Percentiles rank a stretch among this genome's conserved stretches.
phyloP scores from a whole-genome alignment of 2,888 invertebrate species.

The Drosophila ezoana region DNA sequence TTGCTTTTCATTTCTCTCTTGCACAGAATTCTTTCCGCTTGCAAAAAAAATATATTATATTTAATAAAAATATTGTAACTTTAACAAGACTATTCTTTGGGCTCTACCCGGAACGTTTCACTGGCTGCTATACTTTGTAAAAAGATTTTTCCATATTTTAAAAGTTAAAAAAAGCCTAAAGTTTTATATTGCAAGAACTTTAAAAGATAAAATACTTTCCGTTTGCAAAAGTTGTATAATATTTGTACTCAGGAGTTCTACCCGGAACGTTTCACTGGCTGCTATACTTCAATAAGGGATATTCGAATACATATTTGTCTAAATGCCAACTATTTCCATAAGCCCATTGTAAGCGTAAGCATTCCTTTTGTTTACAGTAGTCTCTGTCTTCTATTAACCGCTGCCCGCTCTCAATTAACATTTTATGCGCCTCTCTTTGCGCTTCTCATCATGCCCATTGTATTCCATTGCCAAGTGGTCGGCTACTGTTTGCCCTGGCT shows the following conservation, averaged over 20 bases:
- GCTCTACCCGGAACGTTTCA: neutral
- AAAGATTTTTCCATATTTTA: no score
- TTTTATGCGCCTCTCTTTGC: neutral
- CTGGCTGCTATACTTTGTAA: neutral
- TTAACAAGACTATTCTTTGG: no score
- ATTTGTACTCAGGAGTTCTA: neutral
- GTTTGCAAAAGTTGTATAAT: no score
- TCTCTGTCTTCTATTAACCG: neutral
- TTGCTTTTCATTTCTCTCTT: no score
- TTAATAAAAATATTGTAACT: no score
- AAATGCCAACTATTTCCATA: neutral
- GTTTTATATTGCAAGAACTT: no score
- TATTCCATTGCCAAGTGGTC: constrained; percentile 9
- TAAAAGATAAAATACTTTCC: no score
- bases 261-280: neutral
- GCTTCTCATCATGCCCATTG: constrained; percentile 10
- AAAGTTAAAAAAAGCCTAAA: no score
- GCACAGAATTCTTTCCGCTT: no score
- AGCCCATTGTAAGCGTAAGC: neutral
- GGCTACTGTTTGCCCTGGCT: constrained; percentile 44
- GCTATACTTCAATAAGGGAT: neutral
- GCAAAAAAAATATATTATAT: no score
- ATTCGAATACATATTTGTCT: no score
- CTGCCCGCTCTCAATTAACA: neutral
- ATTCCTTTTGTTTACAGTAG: neutral